Evolutionary conservation across 2,797 vertebrate genomes (phyloP), one percentile per base, ranked within the genome.

Genomic region (Dallia pectoralis): DNA sequence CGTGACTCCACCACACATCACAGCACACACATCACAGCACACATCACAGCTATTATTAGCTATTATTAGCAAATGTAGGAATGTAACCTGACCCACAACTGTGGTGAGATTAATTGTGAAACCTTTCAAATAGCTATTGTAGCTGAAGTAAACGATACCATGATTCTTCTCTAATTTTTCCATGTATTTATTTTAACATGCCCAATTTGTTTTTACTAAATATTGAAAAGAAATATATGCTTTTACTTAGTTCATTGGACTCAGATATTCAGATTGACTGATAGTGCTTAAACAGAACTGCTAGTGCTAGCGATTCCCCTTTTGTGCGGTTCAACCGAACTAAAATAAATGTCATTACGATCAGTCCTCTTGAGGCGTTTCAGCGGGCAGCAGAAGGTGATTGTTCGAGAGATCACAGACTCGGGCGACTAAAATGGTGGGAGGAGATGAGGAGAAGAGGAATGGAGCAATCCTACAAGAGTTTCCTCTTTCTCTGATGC

Each of bases 401-500:
- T 71, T 82, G 77, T 82, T 86, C 79, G 53, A 67, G 65, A 76
- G 79, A 72, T 70, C 73, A 70, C 72, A 36, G 76, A 85, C 78
- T 77, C 76, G 77, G 81, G 87, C 75, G 77, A 79, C 48, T 82
- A 15, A 27, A 86, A 81, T 73, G 51, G 82, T 71, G 83, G 86
- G 87, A 87, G 88, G 87, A 88, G 84, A 82, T 53, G 59, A 32
- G 62, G 76, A 88, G 75, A 87, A 91, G 88, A 88, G 78, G 89
- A 89, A 90, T 85, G 88, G 87, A 84, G 76, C 80, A 85, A 82
- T 84, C 84, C 86, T 91, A 92, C 88, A 91, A 74, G 89, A 86
- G 87, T 91, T 91, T 90, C 89, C 84, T 91, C 84, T 88, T 89
- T 88, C 83, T 85, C 76, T 67, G 70, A 77, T 89, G 87, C 75